phyloP scores from a whole-genome alignment of 2,113 vertebrate species.

The Dryoscopus gambensis region DNA sequence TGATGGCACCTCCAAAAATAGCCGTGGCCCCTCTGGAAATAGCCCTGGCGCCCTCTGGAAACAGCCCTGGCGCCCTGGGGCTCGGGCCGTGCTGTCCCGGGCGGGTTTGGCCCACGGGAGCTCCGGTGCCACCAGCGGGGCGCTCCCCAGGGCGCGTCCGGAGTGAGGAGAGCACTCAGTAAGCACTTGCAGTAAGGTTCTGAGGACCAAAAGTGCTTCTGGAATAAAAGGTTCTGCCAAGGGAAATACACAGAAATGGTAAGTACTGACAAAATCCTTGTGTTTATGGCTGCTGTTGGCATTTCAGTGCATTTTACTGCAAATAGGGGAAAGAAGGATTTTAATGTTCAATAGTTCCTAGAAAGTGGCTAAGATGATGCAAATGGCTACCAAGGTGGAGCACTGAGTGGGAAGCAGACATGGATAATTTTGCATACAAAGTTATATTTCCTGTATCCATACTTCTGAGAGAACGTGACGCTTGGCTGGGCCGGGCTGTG shows the following conservation, averaged over 20 bases:
- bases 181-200: not conserved
- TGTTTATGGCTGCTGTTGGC: not conserved
- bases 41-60: not conserved
- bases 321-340: not conserved
- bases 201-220: not conserved
- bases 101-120: not conserved
- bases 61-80: too few relatives aligned
- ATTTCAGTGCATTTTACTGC: not conserved
- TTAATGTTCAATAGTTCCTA: not conserved
- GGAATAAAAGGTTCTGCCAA: not conserved
- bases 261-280: not conserved
- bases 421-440: not conserved
- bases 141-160: not conserved
- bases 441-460: accelerated
- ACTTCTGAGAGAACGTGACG: not conserved
- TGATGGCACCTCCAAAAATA: slow-evolving; percentile 25
- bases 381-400: not conserved
- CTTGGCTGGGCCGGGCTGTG: not conserved
- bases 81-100: too few relatives aligned
- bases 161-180: not conserved
- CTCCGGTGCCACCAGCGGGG: not conserved
- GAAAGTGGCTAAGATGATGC: not conserved
- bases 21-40: slow-evolving; percentile 20
- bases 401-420: not conserved
- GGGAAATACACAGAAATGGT: not conserved